These are phyloP conservation scores for Drosophila merina DNA, from an alignment of 2,888 invertebrate species.

Conservation along the genomic window DNA sequence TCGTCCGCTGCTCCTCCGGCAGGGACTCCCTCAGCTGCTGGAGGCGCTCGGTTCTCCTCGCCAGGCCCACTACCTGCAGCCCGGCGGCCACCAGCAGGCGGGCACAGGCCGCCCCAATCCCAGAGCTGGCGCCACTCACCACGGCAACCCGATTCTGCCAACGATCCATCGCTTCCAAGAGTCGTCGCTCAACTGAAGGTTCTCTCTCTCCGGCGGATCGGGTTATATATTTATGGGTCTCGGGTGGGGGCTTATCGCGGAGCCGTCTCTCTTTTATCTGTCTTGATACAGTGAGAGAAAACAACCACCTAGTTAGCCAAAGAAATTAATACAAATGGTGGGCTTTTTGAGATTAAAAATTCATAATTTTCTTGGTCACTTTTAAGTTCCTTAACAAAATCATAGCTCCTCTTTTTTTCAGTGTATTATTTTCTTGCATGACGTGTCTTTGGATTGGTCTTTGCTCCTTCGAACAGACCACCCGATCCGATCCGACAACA, in stretches of 20 bases:
- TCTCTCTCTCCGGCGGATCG: not conserved
- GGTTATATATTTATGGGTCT: constrained; percentile 17
- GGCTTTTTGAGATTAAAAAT: not conserved
- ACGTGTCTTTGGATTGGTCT: constrained; percentile 22
- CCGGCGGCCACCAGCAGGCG: constrained; percentile 84
- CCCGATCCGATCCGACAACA: constrained; percentile 28
- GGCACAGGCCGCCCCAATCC: constrained; percentile 86
- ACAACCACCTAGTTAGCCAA: not conserved
- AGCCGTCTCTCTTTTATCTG: constrained; percentile 3
- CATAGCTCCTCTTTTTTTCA: not conserved
- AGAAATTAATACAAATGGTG: not conserved
- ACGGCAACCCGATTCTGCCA: constrained; percentile 86
- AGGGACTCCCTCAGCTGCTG: constrained; percentile 63
- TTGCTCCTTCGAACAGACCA: constrained; percentile 23
- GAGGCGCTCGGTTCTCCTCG: constrained; percentile 79
- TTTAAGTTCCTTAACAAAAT: too few species aligned
- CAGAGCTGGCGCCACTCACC: constrained; percentile 87
- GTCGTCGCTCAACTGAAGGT: constrained; percentile 17
- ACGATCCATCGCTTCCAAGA: constrained; percentile 71
- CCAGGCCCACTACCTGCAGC: constrained; percentile 86
- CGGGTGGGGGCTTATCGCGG: not conserved
- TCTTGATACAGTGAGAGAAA: constrained; percentile 1
- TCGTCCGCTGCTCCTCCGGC: constrained; percentile 58
- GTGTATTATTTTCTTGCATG: constrained; percentile 2
- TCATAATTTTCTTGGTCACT: too few species aligned